A percentile compares a stretch with the other conserved stretches of the same genome.
Evolutionary conservation across 1,140 invertebrate species (phyloP).

Genomic region (Caerostris extrusa): DNA sequence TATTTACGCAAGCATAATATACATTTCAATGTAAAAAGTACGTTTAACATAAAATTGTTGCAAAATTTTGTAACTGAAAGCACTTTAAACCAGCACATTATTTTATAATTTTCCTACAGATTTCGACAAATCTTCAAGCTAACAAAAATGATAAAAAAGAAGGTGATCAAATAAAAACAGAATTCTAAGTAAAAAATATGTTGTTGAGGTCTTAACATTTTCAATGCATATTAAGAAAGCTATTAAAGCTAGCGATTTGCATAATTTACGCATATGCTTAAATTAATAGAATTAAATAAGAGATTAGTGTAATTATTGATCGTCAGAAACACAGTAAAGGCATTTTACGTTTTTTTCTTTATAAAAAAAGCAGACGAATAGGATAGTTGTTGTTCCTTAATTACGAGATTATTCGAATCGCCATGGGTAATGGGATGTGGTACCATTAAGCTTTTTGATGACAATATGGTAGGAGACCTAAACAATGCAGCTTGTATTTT

Average conservation of each 20-base stretch:
- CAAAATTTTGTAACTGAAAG: too few species aligned
- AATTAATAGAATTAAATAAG: background rate
- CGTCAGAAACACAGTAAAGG: background rate
- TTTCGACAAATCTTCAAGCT: too few species aligned
- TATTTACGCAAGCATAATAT: too few species aligned
- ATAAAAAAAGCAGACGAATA: background rate
- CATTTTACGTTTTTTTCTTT: background rate
- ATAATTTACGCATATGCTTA: background rate
- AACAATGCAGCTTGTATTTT: slow-evolving; percentile 1
- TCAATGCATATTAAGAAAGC: background rate
- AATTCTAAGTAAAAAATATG: too few species aligned
- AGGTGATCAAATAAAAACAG: too few species aligned
- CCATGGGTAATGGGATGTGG: background rate
- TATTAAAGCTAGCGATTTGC: background rate
- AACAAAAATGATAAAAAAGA: too few species aligned
- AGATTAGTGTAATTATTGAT: background rate
- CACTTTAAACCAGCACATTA: too few species aligned
- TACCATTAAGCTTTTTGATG: slow-evolving; percentile 4
- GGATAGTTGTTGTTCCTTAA: background rate
- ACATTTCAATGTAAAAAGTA: too few species aligned
- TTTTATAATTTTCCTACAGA: too few species aligned
- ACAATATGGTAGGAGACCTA: background rate
- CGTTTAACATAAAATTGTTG: too few species aligned
- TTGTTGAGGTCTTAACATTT: background rate
- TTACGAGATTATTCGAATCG: background rate